Conservation (phyloP, 2,797 vertebrate species). For the Acanthurus leucopareius region DNA sequence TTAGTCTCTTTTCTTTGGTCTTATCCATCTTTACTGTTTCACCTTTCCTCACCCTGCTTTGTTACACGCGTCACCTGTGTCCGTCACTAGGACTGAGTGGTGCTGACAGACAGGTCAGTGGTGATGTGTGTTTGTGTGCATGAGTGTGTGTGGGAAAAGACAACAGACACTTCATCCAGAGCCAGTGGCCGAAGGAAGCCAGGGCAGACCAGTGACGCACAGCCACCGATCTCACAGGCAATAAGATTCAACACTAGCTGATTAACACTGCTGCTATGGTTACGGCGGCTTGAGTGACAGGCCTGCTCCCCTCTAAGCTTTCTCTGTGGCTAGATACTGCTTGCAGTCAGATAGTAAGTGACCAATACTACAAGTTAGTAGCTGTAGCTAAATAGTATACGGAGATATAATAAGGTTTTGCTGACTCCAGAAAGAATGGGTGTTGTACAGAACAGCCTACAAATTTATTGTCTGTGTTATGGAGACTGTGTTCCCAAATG, state of each 20-base stretch:
- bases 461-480: background rate
- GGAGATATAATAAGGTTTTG: background rate
- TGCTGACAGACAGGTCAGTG: conserved; percentile 34
- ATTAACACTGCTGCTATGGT: conserved; percentile 72
- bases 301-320: conserved; percentile 46
- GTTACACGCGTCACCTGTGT: conserved; percentile 36
- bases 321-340: conserved; percentile 11
- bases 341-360: conserved; percentile 16
- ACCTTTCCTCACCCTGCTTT: conserved; percentile 21
- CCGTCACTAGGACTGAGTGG: background rate
- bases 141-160: background rate
- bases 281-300: conserved; percentile 67
- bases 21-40: conserved; percentile 12
- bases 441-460: background rate
- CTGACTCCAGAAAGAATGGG: background rate
- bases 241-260: conserved; percentile 58
- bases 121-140: background rate
- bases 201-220: conserved; percentile 50
- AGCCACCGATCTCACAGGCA: conserved; percentile 53
- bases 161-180: conserved; percentile 37
- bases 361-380: conserved; percentile 13
- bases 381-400: background rate
- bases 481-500: background rate
- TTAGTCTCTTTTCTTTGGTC: conserved; percentile 6
- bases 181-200: conserved; percentile 21